Evolutionary conservation across 2,888 invertebrate genomes (phyloP).

Genomic region (Mythimna lalbum): DNA sequence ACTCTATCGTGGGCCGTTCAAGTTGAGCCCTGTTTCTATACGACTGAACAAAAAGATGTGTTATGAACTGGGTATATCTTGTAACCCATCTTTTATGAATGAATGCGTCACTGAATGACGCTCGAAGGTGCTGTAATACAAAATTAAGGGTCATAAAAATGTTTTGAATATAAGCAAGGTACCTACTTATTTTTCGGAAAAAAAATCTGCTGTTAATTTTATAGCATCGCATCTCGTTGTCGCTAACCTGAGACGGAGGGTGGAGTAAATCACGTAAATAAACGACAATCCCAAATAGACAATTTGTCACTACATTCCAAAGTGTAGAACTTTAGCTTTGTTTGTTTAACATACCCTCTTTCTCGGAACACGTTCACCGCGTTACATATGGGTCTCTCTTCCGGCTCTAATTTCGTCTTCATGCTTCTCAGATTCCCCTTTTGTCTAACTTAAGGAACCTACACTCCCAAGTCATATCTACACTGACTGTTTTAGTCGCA

Average conservation of each 20-base stretch:
- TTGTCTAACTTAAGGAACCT: conserved; percentile 31
- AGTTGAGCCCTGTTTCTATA: conserved; percentile 33
- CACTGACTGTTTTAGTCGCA: conserved; percentile 39
- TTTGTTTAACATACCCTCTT: conserved; percentile 78
- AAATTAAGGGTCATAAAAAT: background rate
- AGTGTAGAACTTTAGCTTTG: conserved; percentile 33
- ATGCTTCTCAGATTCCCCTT: conserved; percentile 62
- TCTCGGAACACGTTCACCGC: conserved; percentile 83
- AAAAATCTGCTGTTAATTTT: conserved; percentile 8
- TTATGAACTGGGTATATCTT: background rate
- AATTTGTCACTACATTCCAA: conserved; percentile 41
- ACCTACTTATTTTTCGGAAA: background rate
- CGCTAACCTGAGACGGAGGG: conserved; percentile 8
- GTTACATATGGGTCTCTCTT: conserved; percentile 83
- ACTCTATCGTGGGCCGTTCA: conserved; percentile 17
- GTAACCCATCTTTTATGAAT: background rate
- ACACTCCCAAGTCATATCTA: conserved; percentile 32
- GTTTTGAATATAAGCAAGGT: background rate
- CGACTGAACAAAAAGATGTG: conserved; percentile 6
- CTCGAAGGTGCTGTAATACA: background rate
- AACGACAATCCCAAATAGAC: conserved; percentile 23
- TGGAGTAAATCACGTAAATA: conserved; percentile 37
- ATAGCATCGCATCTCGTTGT: conserved; percentile 1
- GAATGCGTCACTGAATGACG: background rate
- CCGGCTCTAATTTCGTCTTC: conserved; percentile 71